A percentile compares a stretch with the other conserved stretches of the same genome.
These are phyloP conservation scores for Protonemura montana DNA, from an alignment of 2,888 invertebrate species.

Conservation along the genomic window DNA sequence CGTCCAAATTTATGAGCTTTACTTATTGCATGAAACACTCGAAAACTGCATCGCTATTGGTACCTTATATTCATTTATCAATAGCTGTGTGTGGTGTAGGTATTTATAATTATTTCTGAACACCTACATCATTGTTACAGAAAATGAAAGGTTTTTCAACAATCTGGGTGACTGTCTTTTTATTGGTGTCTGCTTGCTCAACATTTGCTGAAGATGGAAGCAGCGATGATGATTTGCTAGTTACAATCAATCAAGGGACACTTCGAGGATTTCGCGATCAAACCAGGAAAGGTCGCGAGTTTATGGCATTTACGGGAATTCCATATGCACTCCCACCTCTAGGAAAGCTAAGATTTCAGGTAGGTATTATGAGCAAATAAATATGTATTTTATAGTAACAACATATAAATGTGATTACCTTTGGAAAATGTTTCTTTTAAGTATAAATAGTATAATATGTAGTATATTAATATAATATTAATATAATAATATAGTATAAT, in stretches of 20 bases:
- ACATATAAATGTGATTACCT: too few species aligned
- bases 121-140: background rate
- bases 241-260: conserved; percentile 55
- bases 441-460: too few species aligned
- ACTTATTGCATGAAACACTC: too few species aligned
- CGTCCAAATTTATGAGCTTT: too few species aligned
- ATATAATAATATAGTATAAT: too few species aligned
- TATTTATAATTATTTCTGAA: too few species aligned
- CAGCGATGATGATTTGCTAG: conserved; percentile 41
- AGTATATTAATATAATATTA: too few species aligned
- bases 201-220: background rate
- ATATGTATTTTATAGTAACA: too few species aligned
- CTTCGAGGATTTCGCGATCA: conserved; percentile 53
- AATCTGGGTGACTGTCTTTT: background rate
- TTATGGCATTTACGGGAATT: conserved; percentile 68
- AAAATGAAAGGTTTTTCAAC: background rate
- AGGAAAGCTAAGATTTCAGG: conserved; percentile 70
- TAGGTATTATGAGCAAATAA: conserved; percentile 54
- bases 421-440: too few species aligned
- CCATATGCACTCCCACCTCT: conserved; percentile 72
- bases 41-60: too few species aligned
- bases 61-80: too few species aligned
- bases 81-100: too few species aligned
- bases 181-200: background rate
- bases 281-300: conserved; percentile 38